A percentile compares a stretch with the other conserved stretches of the same genome.
Conservation (phyloP, 1,140 invertebrate species). For the honey bee (Apis mellifera) region Amel_HAv3.1 CM009945.2:2955501-2956000, state of each 20-base stretch:
- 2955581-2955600: too few relatives aligned
- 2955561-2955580: too few relatives aligned
- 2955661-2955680: too few relatives aligned
- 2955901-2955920: background rate
- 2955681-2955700: background rate
- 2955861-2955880: background rate
- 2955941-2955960: background rate
- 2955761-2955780: background rate
- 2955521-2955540: too few relatives aligned
- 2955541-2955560: too few relatives aligned
- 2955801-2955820: conserved; percentile 23
- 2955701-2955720: background rate
- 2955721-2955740: background rate
- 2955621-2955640: too few relatives aligned
- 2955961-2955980: background rate
- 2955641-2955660: too few relatives aligned
- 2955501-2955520: too few relatives aligned
- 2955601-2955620: too few relatives aligned
- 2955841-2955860: background rate
- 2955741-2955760: conserved; percentile 10
- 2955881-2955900: background rate
- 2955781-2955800: background rate
- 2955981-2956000: too few relatives aligned
- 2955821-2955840: conserved; percentile 36
- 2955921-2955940: background rate